These are phyloP conservation scores for Leptinotarsa undecemlineata DNA, from an alignment of 1,140 invertebrate species.

Conservation along the genomic window DNA sequence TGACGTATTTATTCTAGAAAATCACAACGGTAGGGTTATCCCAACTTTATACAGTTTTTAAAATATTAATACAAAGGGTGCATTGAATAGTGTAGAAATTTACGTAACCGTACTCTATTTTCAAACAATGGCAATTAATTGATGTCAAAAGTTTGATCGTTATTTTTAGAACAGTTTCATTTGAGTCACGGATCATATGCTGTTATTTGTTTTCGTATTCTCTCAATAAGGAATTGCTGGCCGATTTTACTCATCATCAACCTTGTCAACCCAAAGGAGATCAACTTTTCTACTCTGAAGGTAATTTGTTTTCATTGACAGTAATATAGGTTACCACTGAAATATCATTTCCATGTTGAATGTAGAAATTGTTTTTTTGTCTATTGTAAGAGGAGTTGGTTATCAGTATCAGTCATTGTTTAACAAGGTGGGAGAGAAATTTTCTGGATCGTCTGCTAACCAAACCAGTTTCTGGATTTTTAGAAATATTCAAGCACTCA, in stretches of 20 bases:
- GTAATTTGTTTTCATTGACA: neutral
- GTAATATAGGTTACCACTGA: too few species aligned
- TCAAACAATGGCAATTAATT: neutral
- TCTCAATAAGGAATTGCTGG: neutral
- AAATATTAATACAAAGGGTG: neutral
- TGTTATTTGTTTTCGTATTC: neutral
- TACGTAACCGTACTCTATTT: neutral
- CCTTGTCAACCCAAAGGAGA: neutral
- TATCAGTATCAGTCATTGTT: too few species aligned
- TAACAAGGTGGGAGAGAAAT: too few species aligned
- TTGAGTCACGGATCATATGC: neutral
- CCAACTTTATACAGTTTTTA: neutral
- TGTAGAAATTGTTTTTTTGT: too few species aligned
- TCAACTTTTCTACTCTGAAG: neutral
- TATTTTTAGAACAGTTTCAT: constrained; percentile 1
- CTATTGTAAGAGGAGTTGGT: too few species aligned
- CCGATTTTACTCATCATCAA: neutral
- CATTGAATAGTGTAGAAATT: neutral
- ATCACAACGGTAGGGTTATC: neutral
- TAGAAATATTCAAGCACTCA: too few species aligned
- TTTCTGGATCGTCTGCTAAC: too few species aligned
- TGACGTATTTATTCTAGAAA: constrained; percentile 20
- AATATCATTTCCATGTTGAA: too few species aligned
- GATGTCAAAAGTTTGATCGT: neutral
- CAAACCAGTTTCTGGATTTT: too few species aligned